phyloP scores from a whole-genome alignment of 2,888 invertebrate species.

The Zygothrica quintamaculata region DNA sequence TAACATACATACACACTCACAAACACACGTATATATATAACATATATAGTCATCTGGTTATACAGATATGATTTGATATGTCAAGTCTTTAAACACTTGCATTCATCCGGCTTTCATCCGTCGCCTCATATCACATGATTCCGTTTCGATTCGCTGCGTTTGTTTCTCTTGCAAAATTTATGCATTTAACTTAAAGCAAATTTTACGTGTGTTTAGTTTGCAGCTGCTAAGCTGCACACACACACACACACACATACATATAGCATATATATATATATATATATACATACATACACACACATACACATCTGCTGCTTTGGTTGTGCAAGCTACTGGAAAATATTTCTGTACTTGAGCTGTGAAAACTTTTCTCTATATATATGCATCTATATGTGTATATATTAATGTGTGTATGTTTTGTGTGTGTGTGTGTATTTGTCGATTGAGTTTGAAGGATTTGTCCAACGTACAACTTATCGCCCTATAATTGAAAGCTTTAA shows the following conservation, averaged over 20 bases:
- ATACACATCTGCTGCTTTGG: slow-evolving; percentile 26
- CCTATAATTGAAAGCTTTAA: slow-evolving; percentile 71
- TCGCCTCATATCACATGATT: slow-evolving; percentile 31
- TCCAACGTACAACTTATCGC: slow-evolving; percentile 62
- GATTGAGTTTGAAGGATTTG: slow-evolving; percentile 35
- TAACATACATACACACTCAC: slow-evolving; percentile 57
- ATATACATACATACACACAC: slow-evolving; percentile 2
- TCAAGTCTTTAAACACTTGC: slow-evolving; percentile 47
- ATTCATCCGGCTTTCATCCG: slow-evolving; percentile 19
- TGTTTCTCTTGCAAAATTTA: slow-evolving; percentile 53
- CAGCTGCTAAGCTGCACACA: slow-evolving; percentile 46
- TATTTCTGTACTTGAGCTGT: slow-evolving; percentile 48
- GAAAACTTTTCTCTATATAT: slow-evolving; percentile 30
- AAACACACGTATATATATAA: slow-evolving; percentile 4
- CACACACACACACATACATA: slow-evolving; percentile 11
- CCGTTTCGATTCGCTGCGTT: slow-evolving; percentile 48
- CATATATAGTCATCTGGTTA: not conserved
- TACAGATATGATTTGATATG: slow-evolving; percentile 19
- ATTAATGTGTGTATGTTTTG: slow-evolving; percentile 6
- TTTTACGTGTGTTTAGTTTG: slow-evolving; percentile 53
- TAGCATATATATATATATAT: no score
- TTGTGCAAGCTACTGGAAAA: slow-evolving; percentile 64
- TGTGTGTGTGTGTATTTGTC: slow-evolving; percentile 27
- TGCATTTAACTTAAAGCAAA: slow-evolving; percentile 59
- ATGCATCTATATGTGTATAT: slow-evolving; percentile 6